Percentiles rank a stretch among this genome's conserved stretches.
phyloP scores from a whole-genome alignment of 2,113 vertebrate species.

The Columba janthina region DNA sequence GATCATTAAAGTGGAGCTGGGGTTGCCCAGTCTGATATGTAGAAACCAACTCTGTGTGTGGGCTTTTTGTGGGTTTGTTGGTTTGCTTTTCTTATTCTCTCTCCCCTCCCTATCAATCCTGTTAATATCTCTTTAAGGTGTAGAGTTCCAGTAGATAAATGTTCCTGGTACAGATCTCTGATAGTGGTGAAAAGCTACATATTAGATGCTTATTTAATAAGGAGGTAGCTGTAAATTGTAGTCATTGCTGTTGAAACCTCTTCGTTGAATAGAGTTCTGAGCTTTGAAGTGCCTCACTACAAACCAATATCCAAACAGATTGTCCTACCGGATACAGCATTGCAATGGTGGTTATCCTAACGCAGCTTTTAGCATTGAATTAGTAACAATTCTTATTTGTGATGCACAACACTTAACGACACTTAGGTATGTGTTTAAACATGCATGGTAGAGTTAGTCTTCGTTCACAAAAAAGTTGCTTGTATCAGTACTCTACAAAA shows the following conservation, averaged over 20 bases:
- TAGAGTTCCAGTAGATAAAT: not conserved
- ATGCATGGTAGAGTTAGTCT: fast-evolving
- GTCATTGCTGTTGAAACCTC: not conserved
- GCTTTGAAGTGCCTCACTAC: not conserved
- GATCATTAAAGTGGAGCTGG: not conserved
- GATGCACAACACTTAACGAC: fast-evolving
- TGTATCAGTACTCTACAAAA: not conserved
- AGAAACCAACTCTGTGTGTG: fast-evolving
- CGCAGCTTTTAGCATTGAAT: not conserved
- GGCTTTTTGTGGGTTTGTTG: too few species aligned
- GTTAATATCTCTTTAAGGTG: too few species aligned
- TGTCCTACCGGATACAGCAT: too few species aligned
- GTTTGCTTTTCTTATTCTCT: fast-evolving
- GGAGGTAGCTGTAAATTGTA: not conserved
- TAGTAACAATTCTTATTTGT: not conserved
- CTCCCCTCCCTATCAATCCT: not conserved
- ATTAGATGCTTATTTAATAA: not conserved
- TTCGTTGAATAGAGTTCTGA: not conserved
- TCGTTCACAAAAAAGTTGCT: not conserved
- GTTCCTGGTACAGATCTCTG: not conserved
- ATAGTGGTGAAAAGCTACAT: too few species aligned
- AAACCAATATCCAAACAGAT: fast-evolving
- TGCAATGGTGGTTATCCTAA: fast-evolving
- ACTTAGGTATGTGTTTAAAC: not conserved
- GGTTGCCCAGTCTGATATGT: fast-evolving